Percentiles rank a stretch among this genome's conserved stretches.
Evolutionary conservation across 1,140 invertebrate species (phyloP).

Genomic region (Hirudo medicinalis): DNA sequence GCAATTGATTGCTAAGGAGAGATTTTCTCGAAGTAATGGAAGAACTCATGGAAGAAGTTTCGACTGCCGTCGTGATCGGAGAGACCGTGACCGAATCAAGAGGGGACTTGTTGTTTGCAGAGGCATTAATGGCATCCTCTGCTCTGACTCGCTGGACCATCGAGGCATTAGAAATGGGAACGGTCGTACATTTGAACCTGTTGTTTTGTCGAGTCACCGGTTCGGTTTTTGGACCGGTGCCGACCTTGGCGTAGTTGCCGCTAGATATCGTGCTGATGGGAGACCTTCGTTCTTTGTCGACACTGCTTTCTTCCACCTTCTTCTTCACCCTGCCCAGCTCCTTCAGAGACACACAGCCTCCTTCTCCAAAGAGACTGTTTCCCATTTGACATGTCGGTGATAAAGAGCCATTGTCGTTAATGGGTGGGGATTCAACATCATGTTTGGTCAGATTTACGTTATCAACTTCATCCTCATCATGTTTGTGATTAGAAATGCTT

Average conservation of each 20-base stretch:
- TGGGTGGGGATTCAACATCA: neutral
- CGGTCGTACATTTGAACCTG: neutral
- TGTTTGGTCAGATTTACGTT: neutral
- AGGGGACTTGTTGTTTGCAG: conserved; percentile 5
- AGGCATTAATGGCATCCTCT: neutral
- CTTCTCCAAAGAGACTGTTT: conserved; percentile 4
- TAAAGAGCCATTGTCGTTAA: neutral
- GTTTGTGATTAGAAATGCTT: neutral
- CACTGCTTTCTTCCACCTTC: conserved; percentile 9
- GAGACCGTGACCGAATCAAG: neutral
- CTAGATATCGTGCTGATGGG: conserved; percentile 1
- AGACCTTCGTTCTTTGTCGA: neutral
- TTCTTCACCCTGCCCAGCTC: neutral
- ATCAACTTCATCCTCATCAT: neutral
- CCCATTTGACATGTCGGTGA: conserved; percentile 10
- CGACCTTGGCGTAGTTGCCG: neutral
- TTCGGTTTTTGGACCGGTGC: neutral
- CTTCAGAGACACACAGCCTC: neutral
- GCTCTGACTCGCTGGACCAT: neutral
- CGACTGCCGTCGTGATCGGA: neutral
- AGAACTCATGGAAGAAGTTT: neutral
- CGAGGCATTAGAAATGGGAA: neutral
- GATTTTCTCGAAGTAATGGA: conserved; percentile 11
- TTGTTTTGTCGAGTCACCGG: neutral
- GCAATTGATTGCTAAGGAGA: neutral